Conservation (phyloP, 1,140 invertebrate genomes). For the fruit fly (Drosophila melanogaster) region DNA sequence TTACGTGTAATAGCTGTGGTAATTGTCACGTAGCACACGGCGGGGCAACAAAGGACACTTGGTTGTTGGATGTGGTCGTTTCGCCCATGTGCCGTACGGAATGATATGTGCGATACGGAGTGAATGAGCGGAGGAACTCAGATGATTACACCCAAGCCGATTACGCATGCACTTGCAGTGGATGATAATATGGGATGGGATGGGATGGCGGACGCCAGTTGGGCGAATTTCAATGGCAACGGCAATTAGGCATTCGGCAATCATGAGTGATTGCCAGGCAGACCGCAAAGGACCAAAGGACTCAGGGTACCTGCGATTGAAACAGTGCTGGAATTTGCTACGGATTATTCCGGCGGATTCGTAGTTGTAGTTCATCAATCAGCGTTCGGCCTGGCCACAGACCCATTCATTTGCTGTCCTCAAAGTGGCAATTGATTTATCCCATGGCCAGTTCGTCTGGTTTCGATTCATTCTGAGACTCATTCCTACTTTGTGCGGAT, state of each 20-base stretch:
- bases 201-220: neutral
- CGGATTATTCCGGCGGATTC: neutral
- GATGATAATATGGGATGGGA: no score
- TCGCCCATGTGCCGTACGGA: neutral
- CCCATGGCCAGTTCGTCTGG: neutral
- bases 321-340: neutral
- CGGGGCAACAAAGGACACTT: constrained; percentile 18
- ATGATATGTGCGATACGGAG: neutral
- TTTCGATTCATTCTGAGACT: neutral
- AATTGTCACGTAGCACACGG: constrained; percentile 63
- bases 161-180: constrained; percentile 5
- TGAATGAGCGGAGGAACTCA: no score
- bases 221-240: neutral
- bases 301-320: neutral
- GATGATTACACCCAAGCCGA: neutral
- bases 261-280: constrained; percentile 24
- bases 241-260: constrained; percentile 6
- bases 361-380: constrained; percentile 27
- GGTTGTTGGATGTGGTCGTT: neutral
- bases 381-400: constrained; percentile 1
- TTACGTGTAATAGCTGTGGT: constrained; percentile 57
- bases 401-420: constrained; percentile 30
- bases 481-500: neutral
- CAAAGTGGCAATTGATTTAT: constrained; percentile 38
- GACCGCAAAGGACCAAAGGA: constrained; percentile 1